A percentile compares a stretch with the other conserved stretches of the same genome.
Conservation (phyloP, 2,113 vertebrate species). For the Brienomyrus longianalis region DNA sequence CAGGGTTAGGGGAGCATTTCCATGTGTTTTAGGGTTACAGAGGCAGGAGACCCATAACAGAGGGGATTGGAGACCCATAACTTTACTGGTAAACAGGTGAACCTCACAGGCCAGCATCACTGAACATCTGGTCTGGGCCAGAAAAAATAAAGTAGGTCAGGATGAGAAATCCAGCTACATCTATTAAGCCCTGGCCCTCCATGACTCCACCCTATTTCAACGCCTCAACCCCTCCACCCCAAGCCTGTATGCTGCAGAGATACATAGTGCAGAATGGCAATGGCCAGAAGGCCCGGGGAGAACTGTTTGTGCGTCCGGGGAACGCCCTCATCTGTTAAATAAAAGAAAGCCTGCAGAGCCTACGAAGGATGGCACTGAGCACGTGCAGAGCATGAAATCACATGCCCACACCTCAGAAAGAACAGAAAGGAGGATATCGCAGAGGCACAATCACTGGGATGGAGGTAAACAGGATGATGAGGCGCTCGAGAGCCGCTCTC, state of each 20-base stretch:
- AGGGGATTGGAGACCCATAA: neutral
- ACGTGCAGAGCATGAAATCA: neutral
- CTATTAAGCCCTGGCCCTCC: neutral
- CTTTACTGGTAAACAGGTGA: neutral
- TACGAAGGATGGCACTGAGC: neutral
- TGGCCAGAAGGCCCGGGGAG: conserved; percentile 9
- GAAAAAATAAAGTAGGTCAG: conserved; percentile 40
- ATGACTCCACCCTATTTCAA: neutral
- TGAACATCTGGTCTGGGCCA: neutral
- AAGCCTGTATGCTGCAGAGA: neutral
- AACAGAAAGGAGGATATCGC: neutral
- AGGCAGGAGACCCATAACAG: neutral
- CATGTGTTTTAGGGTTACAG: neutral
- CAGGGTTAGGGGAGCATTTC: neutral
- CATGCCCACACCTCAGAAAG: neutral
- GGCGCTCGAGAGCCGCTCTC: neutral
- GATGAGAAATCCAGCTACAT: neutral
- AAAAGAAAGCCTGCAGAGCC: neutral
- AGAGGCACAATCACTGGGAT: neutral
- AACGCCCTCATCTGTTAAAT: neutral
- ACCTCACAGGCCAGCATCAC: neutral
- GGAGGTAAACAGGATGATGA: neutral
- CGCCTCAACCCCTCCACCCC: too few relatives aligned
- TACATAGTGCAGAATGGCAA: neutral
- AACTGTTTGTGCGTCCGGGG: neutral